A percentile compares a stretch with the other conserved stretches of the same genome.
These are phyloP conservation scores for Polyergus mexicanus DNA, from an alignment of 1,140 invertebrate species.

Conservation along the genomic window DNA sequence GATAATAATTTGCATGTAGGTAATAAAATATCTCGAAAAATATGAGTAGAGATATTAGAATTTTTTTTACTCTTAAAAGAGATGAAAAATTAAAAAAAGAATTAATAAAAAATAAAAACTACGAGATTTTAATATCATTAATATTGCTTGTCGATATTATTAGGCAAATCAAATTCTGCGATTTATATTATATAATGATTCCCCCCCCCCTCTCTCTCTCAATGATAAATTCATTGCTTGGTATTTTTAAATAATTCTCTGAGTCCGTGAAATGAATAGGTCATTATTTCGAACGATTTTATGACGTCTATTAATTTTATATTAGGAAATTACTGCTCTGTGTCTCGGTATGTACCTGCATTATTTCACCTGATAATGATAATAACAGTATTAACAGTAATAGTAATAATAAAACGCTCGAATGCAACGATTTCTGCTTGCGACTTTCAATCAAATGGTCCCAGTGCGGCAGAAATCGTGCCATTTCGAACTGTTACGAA, in stretches of 20 bases:
- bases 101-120: background rate
- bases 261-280: slow-evolving; percentile 25
- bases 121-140: background rate
- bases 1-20: background rate
- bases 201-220: too few species aligned
- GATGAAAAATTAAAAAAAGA: background rate
- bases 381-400: background rate
- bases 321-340: slow-evolving; percentile 3
- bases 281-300: slow-evolving; percentile 49
- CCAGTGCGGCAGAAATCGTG: slow-evolving; percentile 45
- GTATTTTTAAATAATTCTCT: slow-evolving; percentile 29
- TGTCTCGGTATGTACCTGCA: slow-evolving; percentile 12
- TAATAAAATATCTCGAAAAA: slow-evolving; percentile 4
- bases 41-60: background rate
- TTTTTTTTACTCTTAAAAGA: background rate
- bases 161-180: background rate
- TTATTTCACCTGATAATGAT: slow-evolving; percentile 38
- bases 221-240: background rate
- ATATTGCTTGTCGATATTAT: background rate
- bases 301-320: slow-evolving; percentile 53
- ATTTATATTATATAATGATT: slow-evolving; percentile 16
- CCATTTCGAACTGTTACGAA: background rate
- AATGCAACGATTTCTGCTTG: slow-evolving; percentile 15
- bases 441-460: slow-evolving; percentile 50
- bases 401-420: slow-evolving; percentile 37